Conservation (phyloP, 2,113 vertebrate species). For the Phyllopteryx taeniolatus region DNA sequence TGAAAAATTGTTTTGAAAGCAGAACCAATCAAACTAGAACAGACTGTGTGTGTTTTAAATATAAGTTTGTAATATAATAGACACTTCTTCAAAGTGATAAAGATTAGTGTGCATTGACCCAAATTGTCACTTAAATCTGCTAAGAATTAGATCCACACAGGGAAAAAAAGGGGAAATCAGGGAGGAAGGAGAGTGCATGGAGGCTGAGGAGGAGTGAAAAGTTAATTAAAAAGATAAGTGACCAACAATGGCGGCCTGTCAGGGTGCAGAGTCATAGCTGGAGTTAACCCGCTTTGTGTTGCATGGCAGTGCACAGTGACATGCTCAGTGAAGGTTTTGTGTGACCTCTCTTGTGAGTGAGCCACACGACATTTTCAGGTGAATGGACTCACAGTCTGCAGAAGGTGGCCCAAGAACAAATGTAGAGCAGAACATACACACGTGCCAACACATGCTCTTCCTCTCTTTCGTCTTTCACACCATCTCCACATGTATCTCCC, state of each 20-base stretch:
- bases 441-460: conserved; percentile 11
- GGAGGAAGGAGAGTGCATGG: conserved; percentile 16
- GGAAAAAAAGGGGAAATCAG: conserved; percentile 9
- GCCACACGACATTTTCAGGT: conserved; percentile 57
- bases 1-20: no score
- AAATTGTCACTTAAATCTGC: conserved; percentile 1
- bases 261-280: conserved; percentile 48
- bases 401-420: conserved; percentile 48
- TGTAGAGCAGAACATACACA: conserved; percentile 36
- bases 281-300: conserved; percentile 62
- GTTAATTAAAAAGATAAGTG: conserved; percentile 76
- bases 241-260: conserved; percentile 63
- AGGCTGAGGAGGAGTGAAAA: conserved; percentile 58
- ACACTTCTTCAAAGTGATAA: conserved; percentile 13
- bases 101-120: conserved; percentile 16
- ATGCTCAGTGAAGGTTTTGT: conserved; percentile 46
- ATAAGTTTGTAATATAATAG: neutral
- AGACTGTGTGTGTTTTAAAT: no score
- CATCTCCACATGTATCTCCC: conserved; percentile 42
- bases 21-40: no score
- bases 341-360: conserved; percentile 59
- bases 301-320: conserved; percentile 53
- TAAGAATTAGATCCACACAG: conserved; percentile 47
- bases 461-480: conserved; percentile 45
- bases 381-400: conserved; percentile 50